These are phyloP conservation scores for Drosophila ficusphila DNA, from an alignment of 1,140 invertebrate genomes.

Conservation along the genomic window DNA sequence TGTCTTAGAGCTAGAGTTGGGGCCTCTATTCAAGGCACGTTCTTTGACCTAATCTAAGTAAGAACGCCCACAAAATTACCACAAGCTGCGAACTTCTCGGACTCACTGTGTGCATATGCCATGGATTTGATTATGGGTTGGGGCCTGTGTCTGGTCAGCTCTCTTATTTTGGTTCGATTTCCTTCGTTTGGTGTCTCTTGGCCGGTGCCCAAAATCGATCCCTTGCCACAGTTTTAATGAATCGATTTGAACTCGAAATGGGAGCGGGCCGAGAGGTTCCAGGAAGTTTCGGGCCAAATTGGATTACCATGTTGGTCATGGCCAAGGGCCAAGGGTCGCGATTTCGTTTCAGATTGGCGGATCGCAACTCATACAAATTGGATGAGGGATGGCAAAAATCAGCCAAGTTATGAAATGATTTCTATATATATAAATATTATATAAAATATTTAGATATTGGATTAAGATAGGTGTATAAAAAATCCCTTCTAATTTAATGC, in stretches of 20 bases:
- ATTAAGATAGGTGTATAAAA: too few relatives aligned
- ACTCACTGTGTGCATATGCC: slow-evolving; percentile 21
- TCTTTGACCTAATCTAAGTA: slow-evolving; percentile 82
- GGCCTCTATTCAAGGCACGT: slow-evolving; percentile 78
- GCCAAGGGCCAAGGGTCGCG: slow-evolving; percentile 25
- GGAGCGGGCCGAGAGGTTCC: slow-evolving; percentile 55
- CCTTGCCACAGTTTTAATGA: slow-evolving; percentile 67
- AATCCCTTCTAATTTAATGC: not conserved
- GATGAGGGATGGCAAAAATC: not conserved
- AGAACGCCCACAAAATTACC: slow-evolving; percentile 84
- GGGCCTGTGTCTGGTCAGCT: slow-evolving; percentile 45
- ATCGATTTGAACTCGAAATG: slow-evolving; percentile 73
- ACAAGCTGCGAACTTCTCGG: slow-evolving; percentile 76
- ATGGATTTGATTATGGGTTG: slow-evolving; percentile 47
- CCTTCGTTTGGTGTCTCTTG: slow-evolving; percentile 38
- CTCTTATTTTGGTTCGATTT: slow-evolving; percentile 37
- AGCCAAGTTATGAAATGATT: not conserved
- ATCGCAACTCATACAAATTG: slow-evolving; percentile 1
- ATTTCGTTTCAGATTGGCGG: not conserved
- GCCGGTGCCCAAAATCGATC: slow-evolving; percentile 55
- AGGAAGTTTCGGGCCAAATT: slow-evolving; percentile 65
- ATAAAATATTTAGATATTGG: too few relatives aligned
- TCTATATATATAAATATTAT: too few relatives aligned
- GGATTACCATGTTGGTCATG: slow-evolving; percentile 70
- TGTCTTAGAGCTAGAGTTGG: slow-evolving; percentile 49